A percentile compares a stretch with the other conserved stretches of the same genome.
phyloP scores from a whole-genome alignment of 2,113 vertebrate species.

The Oceanites oceanicus region DNA sequence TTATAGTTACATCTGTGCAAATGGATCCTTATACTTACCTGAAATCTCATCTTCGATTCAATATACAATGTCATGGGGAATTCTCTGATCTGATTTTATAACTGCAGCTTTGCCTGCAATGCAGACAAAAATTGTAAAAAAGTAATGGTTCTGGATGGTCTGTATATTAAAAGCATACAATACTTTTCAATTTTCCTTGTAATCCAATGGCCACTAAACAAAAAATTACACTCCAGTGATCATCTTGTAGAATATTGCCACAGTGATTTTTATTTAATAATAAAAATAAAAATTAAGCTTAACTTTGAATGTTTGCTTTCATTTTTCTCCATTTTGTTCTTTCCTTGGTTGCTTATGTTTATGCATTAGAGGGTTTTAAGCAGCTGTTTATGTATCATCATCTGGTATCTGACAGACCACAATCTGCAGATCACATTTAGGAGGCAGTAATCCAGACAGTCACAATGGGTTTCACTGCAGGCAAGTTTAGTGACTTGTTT shows the following conservation, averaged over 20 bases:
- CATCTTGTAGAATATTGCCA: not conserved
- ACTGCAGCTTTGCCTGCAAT: not conserved
- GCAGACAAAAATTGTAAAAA: not conserved
- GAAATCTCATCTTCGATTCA: not conserved
- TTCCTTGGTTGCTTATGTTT: not conserved
- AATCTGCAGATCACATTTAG: not conserved
- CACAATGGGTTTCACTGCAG: not conserved
- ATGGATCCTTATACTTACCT: not conserved
- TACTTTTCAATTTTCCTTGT: not conserved
- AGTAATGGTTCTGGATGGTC: not conserved
- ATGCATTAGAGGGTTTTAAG: not conserved
- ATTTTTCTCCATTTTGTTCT: not conserved
- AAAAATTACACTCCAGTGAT: not conserved
- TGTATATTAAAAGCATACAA: not conserved
- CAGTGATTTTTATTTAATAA: not conserved
- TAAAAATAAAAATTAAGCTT: slow-evolving; percentile 16
- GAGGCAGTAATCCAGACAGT: not conserved
- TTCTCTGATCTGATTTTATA: not conserved
- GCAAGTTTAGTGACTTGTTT: not conserved
- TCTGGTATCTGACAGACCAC: not conserved
- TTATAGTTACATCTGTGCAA: not conserved
- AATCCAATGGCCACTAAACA: not conserved
- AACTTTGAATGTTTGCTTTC: not conserved
- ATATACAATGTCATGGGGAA: not conserved
- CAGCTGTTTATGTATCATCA: not conserved